Base-by-base conservation (phyloP, 2,797 vertebrate species). In the Apodemus agrarius region DNA sequence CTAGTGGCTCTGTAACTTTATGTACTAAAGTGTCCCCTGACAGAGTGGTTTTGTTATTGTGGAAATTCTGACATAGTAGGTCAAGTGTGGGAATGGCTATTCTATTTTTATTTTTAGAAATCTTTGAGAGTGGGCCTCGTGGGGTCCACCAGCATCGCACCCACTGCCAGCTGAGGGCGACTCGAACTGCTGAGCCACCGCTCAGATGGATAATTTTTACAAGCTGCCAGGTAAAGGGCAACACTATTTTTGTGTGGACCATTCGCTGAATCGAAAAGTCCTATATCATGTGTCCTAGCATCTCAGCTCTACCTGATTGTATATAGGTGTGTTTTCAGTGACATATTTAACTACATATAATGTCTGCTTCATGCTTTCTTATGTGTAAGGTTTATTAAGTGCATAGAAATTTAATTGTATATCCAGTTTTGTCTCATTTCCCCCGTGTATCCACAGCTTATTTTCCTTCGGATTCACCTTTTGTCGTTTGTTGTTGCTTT, bases 401-500 rank as follows among this genome's bases (percentile, higher is more conserved):
- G 59, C 63, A 65, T 31, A 40, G n/a, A 76, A 46, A 74, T 34
- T 37, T 29, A 59, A 46, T 37, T 37, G 16, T 52, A 13, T 37
- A 61, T 21, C 3, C 22, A 52, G 31, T 75, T 69, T 72, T 43
- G 75, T 96, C 34, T n/a, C 46, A 29, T 82, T 93, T 94, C 72
- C 43, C 43, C 76, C 90, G 75, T 4, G 7, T 43, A n/a, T 91
- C 90, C 65, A 49, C 4, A 57, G 46, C 67, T 84, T 19, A 40
- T 80, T 96, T 92, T 86, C 49, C 49, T 92, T 89, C 59, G 63
- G 21, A 61, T 40, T 85, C 6, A 3, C 63, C 52, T 75, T 94
- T 90, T 96, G 74, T 49, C 67, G 19, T 94, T 92, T 95, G 74
- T 49, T 74, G 17, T n/a, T n/a, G 34, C 46, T 37, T 74, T 88